Evolutionary conservation across 2,797 vertebrate genomes (phyloP).

Genomic region (Sarcophilus harrisii): DNA sequence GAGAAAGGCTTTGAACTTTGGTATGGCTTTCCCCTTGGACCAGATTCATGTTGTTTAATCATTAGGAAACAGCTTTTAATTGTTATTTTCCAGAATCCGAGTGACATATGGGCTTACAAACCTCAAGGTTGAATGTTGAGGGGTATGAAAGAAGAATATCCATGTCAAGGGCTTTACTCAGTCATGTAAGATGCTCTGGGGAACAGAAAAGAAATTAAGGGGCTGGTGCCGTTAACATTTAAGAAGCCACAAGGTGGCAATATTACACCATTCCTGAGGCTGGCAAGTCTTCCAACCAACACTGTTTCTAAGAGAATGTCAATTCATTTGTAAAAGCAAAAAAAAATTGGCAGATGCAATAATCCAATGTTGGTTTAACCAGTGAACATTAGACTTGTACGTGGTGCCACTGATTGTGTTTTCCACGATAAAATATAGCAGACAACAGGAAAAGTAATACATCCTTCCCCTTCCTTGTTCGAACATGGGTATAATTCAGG

Average conservation of each 20-base stretch:
- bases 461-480: conserved; percentile 71
- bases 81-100: background rate
- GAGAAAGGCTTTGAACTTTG: background rate
- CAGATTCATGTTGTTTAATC: background rate
- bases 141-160: background rate
- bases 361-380: conserved; percentile 78
- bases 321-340: conserved; percentile 68
- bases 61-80: background rate
- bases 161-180: background rate
- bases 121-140: background rate
- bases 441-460: conserved; percentile 65
- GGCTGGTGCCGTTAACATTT: background rate
- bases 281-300: background rate
- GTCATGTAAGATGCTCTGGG: background rate
- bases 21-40: background rate
- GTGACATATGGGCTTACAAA: background rate
- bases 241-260: conserved; percentile 81
- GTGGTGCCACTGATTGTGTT: conserved; percentile 76
- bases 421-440: conserved; percentile 79
- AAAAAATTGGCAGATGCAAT: conserved; percentile 73
- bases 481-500: conserved; percentile 52
- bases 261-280: conserved; percentile 75
- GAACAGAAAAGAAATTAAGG: background rate
- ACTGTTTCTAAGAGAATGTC: conserved; percentile 11
- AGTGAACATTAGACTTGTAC: conserved; percentile 79